Conservation (phyloP, 2,888 invertebrate species). For the Linnaemya tessellans region DNA sequence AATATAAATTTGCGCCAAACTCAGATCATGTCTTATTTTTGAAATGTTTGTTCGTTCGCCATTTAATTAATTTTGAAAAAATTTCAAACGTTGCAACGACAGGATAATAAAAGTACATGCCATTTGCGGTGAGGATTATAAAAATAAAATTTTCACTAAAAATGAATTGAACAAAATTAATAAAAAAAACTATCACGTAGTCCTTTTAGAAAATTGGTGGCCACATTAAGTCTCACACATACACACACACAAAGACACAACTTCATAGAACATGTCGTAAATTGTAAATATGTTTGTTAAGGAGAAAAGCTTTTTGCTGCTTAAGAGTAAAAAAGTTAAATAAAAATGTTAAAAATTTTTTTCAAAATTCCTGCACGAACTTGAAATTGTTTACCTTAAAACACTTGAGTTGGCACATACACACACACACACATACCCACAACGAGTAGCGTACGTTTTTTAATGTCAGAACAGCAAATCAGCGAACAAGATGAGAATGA, state of each 20-base stretch:
- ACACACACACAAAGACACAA: not conserved
- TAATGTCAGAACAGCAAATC: not conserved
- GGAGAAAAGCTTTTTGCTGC: slow-evolving; percentile 13
- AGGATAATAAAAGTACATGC: not conserved
- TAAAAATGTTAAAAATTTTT: slow-evolving; percentile 47
- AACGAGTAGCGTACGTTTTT: not conserved
- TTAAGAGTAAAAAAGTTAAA: slow-evolving; percentile 41
- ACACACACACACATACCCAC: too few relatives aligned
- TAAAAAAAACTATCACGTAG: not conserved
- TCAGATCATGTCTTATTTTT: too few relatives aligned
- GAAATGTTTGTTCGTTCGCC: too few relatives aligned
- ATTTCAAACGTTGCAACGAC: not conserved
- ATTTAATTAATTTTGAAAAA: too few relatives aligned
- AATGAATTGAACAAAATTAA: not conserved
- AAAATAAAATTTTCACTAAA: not conserved
- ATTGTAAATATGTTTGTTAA: slow-evolving; percentile 5
- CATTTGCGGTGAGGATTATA: not conserved
- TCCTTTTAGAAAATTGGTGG: slow-evolving; percentile 1
- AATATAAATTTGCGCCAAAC: too few relatives aligned
- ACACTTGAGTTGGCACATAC: slow-evolving; percentile 56
- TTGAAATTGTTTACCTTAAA: slow-evolving; percentile 64
- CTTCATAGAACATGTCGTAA: slow-evolving; percentile 3
- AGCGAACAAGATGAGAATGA: slow-evolving; percentile 11
- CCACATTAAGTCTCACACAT: slow-evolving; percentile 6
- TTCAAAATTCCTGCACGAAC: slow-evolving; percentile 55